phyloP scores from a whole-genome alignment of 1,140 invertebrate species.

The Zaprionus taronus region DNA sequence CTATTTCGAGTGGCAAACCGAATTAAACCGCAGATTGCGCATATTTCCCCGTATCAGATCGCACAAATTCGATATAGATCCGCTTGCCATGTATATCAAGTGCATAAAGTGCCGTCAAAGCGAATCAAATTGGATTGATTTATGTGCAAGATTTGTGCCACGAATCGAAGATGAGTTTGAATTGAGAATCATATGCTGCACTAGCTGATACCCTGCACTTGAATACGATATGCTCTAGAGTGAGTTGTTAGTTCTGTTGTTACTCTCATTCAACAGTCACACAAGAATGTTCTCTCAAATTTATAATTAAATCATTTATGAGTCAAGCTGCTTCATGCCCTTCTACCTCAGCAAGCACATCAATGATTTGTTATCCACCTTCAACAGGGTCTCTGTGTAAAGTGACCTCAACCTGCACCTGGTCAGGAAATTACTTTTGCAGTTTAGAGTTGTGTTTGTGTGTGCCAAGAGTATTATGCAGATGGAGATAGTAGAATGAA shows the following conservation, averaged over 20 bases:
- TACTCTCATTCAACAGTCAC: too few relatives aligned
- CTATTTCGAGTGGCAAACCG: not conserved
- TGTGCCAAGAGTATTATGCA: not conserved
- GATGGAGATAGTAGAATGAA: not conserved
- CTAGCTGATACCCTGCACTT: not conserved
- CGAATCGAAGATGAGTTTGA: not conserved
- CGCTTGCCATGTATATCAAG: not conserved
- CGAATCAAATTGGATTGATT: not conserved
- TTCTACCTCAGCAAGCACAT: too few relatives aligned
- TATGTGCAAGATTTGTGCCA: not conserved
- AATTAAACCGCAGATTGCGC: slow-evolving; percentile 7
- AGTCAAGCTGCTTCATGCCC: too few relatives aligned
- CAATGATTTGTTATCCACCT: not conserved
- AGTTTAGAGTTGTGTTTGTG: too few relatives aligned
- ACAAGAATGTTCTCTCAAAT: not conserved
- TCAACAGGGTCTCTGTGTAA: not conserved
- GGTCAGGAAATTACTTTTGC: not conserved
- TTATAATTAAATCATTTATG: not conserved
- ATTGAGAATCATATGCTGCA: too few relatives aligned
- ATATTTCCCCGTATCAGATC: slow-evolving; percentile 14
- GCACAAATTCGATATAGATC: slow-evolving; percentile 9
- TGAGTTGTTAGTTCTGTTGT: too few relatives aligned
- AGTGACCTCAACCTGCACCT: not conserved
- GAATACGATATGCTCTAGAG: too few relatives aligned
- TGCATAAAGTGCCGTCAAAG: slow-evolving; percentile 3